A percentile compares a stretch with the other conserved stretches of the same genome.
Conservation (phyloP, 92 coral and sea anemone species). For the Palythoa grandis region DNA sequence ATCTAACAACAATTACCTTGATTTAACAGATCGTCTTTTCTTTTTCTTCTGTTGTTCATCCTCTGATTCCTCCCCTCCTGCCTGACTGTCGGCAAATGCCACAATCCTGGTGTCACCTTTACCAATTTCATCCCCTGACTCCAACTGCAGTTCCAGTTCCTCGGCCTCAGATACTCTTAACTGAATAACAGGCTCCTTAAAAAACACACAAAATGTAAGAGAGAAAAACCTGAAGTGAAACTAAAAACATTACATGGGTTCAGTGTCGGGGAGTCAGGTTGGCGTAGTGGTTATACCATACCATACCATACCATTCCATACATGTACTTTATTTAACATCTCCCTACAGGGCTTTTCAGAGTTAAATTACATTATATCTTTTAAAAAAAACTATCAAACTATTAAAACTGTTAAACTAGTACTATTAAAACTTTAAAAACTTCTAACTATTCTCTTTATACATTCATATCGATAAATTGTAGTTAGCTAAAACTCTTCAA, state of each 20-base stretch:
- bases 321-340: no score
- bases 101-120: slow-evolving; percentile 80
- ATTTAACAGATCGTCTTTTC: slow-evolving; percentile 79
- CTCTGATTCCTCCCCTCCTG: slow-evolving; percentile 70
- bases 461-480: no score
- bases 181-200: slow-evolving; percentile 88
- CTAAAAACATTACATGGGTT: neutral
- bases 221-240: neutral
- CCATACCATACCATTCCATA: no score
- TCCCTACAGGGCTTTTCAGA: no score
- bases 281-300: no score
- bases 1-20: slow-evolving; percentile 30
- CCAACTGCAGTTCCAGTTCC: slow-evolving; percentile 85
- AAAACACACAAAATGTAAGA: neutral
- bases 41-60: slow-evolving; percentile 71
- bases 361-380: no score
- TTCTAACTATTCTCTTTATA: no score
- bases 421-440: no score
- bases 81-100: slow-evolving; percentile 86
- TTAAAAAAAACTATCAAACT: no score
- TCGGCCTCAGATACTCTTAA: slow-evolving; percentile 90
- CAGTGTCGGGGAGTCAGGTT: no score
- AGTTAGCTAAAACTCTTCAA: no score
- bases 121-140: slow-evolving; percentile 64
- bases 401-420: no score